Base-by-base conservation (phyloP, 1,140 invertebrate species). In the Laodelphax striatellus region DNA sequence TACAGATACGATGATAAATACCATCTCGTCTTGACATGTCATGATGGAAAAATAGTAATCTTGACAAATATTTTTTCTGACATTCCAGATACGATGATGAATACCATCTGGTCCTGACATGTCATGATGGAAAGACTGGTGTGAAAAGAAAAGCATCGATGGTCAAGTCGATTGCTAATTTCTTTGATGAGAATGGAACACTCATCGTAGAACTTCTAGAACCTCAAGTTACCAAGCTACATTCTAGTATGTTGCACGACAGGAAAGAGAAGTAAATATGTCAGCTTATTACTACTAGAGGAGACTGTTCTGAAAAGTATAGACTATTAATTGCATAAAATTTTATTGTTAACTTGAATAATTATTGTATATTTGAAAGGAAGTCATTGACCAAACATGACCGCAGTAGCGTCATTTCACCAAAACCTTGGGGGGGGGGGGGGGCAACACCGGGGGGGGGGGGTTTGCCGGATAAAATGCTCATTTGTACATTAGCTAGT, bases 1-100 rank as follows among this genome's bases (percentile, higher is more conserved):
- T 75, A 57, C 69, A 86, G 84, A 70, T 95, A 94, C 73, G 93
- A 96, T 75, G 92, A 97, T 70, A 88, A 88, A 68, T 98, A 97
- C 68, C 82, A 86, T 67, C 72, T 98, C 19, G 77, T 82, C 0
- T 73, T 97, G 24, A 80, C 79, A 0, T 81, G 86, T 43, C 83
- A 80, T 46, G 88, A 91, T 75, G 75, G 81, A 0, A 28, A 28
- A 28, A 28, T 28, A 6, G 6, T 28, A 28, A 28, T 4, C 24
- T 28, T 4, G 24, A 28, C 2, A 28, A 38, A 38, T 11, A 38
- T 38, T 38, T 11, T 5, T 9, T 5, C 10, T 38, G 8, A 5
- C 10, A 38, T 11, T 75, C 57, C 69, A 86, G 84, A 70, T 95
- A 94, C 73, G 93, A 96, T 75, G 92, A 97, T 71, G 88, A 88